A percentile compares a stretch with the other conserved stretches of the same genome.
These are phyloP conservation scores for Pollimyrus isidori DNA, from an alignment of 2,113 vertebrate species.

Conservation along the genomic window DNA sequence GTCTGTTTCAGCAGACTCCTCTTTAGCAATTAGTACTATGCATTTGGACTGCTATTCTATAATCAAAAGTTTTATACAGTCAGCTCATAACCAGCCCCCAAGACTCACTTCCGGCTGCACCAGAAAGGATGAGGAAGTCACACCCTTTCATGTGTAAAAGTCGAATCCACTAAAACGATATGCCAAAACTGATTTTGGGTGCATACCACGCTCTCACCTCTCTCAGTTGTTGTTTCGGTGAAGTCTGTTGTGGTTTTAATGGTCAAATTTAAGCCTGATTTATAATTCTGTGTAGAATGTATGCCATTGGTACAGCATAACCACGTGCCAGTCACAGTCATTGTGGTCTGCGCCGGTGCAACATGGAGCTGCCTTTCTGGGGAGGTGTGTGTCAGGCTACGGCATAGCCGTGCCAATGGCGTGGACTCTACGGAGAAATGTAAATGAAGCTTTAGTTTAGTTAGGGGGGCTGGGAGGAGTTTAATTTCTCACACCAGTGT, in stretches of 20 bases:
- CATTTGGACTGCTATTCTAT: background rate
- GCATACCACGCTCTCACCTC: background rate
- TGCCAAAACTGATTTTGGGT: background rate
- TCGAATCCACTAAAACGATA: background rate
- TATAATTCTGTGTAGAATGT: background rate
- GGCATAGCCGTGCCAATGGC: background rate
- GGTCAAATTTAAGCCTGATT: background rate
- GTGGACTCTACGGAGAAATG: background rate
- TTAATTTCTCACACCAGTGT: background rate
- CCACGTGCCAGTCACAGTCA: background rate
- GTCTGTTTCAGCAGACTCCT: slow-evolving; percentile 26
- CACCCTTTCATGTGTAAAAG: background rate
- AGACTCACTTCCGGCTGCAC: slow-evolving; percentile 14
- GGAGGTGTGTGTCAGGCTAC: background rate
- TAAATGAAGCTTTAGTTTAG: background rate
- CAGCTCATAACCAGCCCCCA: background rate
- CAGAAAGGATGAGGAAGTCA: background rate
- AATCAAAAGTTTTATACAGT: background rate
- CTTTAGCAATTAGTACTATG: slow-evolving; percentile 53
- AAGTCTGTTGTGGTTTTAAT: background rate
- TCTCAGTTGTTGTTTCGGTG: background rate
- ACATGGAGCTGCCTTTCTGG: background rate
- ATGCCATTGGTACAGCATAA: background rate
- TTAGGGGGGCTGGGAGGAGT: background rate
- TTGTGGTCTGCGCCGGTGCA: background rate